Percentiles rank a stretch among this genome's conserved stretches.
These are phyloP conservation scores for Venustaconcha ellipsiformis DNA, from an alignment of 1,140 invertebrate genomes.

Conservation along the genomic window DNA sequence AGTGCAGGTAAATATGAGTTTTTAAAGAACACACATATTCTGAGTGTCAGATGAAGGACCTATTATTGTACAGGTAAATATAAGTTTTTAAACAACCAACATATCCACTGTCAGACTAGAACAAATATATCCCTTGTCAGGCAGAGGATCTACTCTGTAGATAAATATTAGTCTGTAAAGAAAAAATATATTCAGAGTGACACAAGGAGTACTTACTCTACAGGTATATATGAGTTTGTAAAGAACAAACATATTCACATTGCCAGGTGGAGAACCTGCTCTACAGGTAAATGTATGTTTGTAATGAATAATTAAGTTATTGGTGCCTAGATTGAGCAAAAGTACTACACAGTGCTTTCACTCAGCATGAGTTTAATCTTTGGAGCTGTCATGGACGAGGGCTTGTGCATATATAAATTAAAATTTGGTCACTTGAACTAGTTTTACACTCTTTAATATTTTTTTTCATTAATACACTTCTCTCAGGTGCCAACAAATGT, in stretches of 20 bases:
- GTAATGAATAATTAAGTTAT: not conserved
- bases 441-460: too few species aligned
- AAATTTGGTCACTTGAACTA: too few species aligned
- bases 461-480: too few species aligned
- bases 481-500: too few species aligned
- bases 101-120: constrained; percentile 77
- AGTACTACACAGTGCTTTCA: not conserved
- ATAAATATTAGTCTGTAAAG: constrained; percentile 43
- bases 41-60: too few species aligned
- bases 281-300: constrained; percentile 72
- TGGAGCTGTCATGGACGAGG: too few species aligned
- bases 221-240: constrained; percentile 67
- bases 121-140: constrained; percentile 70
- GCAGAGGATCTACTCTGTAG: constrained; percentile 78
- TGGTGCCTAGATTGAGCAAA: not conserved
- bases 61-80: constrained; percentile 74
- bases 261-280: constrained; percentile 78
- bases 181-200: constrained; percentile 76
- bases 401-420: too few species aligned
- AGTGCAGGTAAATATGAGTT: too few species aligned
- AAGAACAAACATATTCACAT: constrained; percentile 73
- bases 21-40: too few species aligned
- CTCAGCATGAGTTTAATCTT: too few species aligned
- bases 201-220: constrained; percentile 78
- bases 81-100: constrained; percentile 50